Evolutionary conservation across 2,797 vertebrate genomes (phyloP).

Genomic region (Pseudomugil tenellus): DNA sequence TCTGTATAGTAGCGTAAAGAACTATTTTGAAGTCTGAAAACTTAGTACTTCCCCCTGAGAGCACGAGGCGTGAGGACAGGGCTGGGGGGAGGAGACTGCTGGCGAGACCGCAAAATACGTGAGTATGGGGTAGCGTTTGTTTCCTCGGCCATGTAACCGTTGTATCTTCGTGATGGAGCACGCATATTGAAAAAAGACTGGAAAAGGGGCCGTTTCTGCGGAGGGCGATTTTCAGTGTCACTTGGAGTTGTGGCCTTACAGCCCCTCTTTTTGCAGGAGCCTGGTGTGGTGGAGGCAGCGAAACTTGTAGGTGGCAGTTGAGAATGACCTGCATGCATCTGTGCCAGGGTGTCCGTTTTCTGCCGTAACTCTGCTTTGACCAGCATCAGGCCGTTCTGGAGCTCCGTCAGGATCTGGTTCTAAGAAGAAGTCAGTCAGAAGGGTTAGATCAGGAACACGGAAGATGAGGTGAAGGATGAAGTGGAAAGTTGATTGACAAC

Average conservation of each 20-base stretch:
- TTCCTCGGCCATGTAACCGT: constrained; percentile 26
- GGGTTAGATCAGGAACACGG: constrained; percentile 68
- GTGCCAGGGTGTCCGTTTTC: constrained; percentile 87
- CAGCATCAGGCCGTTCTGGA: constrained; percentile 92
- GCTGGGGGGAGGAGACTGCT: constrained; percentile 76
- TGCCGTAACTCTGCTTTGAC: constrained; percentile 92
- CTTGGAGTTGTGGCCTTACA: constrained; percentile 54
- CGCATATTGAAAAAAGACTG: constrained; percentile 65
- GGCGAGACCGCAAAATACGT: constrained; percentile 83
- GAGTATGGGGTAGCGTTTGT: constrained; percentile 77
- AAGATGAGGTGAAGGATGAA: constrained; percentile 25
- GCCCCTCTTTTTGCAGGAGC: constrained; percentile 86
- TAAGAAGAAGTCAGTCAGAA: constrained; percentile 73
- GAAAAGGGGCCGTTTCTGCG: constrained; percentile 85
- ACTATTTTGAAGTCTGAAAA: background rate
- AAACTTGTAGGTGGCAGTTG: constrained; percentile 30
- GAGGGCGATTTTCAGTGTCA: constrained; percentile 87
- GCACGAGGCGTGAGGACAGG: constrained; percentile 50
- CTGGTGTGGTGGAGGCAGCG: constrained; percentile 12
- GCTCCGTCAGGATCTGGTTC: constrained; percentile 93
- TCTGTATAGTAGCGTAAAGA: constrained; percentile 26
- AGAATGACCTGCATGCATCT: constrained; percentile 74
- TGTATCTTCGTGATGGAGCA: constrained; percentile 60
- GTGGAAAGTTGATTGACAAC: constrained; percentile 13
- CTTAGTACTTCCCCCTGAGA: constrained; percentile 73